These are phyloP conservation scores for Odontocolon sp. DNA, from an alignment of 2,888 invertebrate genomes.

Conservation along the genomic window DNA sequence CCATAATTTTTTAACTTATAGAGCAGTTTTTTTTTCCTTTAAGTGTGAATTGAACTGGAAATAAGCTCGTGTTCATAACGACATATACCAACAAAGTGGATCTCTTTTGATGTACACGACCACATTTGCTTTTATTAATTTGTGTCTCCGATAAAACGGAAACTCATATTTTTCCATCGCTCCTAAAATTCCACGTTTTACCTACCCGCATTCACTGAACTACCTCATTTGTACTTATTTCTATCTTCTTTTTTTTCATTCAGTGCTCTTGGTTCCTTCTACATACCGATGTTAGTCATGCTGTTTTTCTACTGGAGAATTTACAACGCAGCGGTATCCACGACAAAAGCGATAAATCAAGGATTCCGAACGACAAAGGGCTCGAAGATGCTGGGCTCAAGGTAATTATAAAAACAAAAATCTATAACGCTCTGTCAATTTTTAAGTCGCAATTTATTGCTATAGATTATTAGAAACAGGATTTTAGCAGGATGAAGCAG, in stretches of 20 bases:
- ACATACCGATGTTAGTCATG: slow-evolving; percentile 98
- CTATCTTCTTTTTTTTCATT: slow-evolving; percentile 59
- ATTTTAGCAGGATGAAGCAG: too few species aligned
- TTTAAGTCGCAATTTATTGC: too few species aligned
- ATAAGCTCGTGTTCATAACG: too few species aligned
- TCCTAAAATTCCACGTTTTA: not conserved
- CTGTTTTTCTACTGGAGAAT: slow-evolving; percentile 99
- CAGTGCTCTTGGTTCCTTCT: slow-evolving; percentile 98
- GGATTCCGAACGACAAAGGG: slow-evolving; percentile 94
- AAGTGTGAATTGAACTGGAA: too few species aligned
- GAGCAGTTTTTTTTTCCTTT: too few species aligned
- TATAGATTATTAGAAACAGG: too few species aligned
- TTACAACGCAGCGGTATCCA: slow-evolving; percentile 95
- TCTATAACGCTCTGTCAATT: not conserved
- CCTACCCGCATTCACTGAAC: not conserved
- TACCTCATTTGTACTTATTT: not conserved
- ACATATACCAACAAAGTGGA: too few species aligned
- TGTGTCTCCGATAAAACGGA: too few species aligned
- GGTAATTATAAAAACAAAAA: slow-evolving; percentile 66
- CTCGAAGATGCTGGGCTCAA: slow-evolving; percentile 79
- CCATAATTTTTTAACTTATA: too few species aligned
- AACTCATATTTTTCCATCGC: too few species aligned
- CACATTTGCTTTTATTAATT: too few species aligned
- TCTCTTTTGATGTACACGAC: too few species aligned
- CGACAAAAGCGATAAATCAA: slow-evolving; percentile 95